These are phyloP conservation scores for Sminthurinus aureus DNA, from an alignment of 2,888 invertebrate species.

Conservation along the genomic window DNA sequence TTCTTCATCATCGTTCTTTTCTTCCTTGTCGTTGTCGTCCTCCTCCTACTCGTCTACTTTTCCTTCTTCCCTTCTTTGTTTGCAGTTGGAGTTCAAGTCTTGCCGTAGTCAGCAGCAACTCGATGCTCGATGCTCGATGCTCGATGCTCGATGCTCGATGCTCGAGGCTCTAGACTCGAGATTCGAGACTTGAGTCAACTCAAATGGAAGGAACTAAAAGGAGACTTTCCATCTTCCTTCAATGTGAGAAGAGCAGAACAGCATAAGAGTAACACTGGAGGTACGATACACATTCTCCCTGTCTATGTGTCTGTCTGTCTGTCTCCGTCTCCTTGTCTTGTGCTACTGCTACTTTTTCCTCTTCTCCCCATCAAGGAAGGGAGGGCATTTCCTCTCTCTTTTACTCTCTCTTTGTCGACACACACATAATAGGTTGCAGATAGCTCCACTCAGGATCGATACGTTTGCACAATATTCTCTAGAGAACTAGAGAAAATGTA, in stretches of 20 bases:
- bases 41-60: not conserved
- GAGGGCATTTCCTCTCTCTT: slow-evolving; percentile 7
- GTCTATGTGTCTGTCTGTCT: slow-evolving; percentile 1
- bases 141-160: too few species aligned
- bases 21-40: too few species aligned
- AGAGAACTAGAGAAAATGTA: slow-evolving; percentile 49
- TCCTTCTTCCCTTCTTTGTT: not conserved
- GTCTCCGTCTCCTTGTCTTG: not conserved
- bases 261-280: not conserved
- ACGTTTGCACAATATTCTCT: slow-evolving; percentile 51
- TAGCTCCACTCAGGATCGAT: slow-evolving; percentile 48
- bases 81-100: not conserved
- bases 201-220: not conserved
- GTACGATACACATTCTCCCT: not conserved
- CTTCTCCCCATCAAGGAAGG: slow-evolving; percentile 4
- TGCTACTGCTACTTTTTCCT: not conserved
- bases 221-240: not conserved
- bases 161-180: too few species aligned
- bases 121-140: too few species aligned
- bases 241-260: not conserved
- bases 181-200: too few species aligned
- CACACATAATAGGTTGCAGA: slow-evolving; percentile 46
- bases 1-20: not conserved
- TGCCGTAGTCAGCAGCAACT: not conserved
- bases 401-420: slow-evolving; percentile 14